Conservation (phyloP, 2,797 vertebrate species). For the Staurois parvus region DNA sequence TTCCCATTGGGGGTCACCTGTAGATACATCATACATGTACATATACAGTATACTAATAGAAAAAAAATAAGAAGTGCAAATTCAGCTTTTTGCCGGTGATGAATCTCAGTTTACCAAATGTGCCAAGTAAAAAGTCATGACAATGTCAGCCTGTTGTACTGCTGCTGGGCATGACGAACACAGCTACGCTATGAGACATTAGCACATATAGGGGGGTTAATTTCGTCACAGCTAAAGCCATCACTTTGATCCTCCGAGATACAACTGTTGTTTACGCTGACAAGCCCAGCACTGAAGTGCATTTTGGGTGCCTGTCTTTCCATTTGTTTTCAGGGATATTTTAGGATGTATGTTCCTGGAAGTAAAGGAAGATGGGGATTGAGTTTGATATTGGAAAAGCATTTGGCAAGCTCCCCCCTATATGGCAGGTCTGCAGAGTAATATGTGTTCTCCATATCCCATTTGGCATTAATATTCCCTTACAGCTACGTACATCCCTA, state of each 20-base stretch:
- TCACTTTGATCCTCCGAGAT: neutral
- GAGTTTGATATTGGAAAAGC: constrained; percentile 30
- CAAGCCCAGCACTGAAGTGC: neutral
- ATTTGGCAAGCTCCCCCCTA: constrained; percentile 20
- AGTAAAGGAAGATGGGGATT: constrained; percentile 35
- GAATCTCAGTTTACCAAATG: neutral
- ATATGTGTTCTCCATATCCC: constrained; percentile 5
- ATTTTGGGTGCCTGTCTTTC: neutral
- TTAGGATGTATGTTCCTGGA: constrained; percentile 41
- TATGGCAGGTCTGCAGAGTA: constrained; percentile 6
- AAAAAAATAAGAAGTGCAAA: constrained; percentile 52
- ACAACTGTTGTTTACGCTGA: constrained; percentile 39
- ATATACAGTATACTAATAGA: constrained; percentile 21
- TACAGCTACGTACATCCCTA: neutral
- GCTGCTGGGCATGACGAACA: neutral
- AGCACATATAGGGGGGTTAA: constrained; percentile 19
- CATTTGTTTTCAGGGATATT: constrained; percentile 36
- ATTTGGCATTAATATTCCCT: constrained; percentile 28
- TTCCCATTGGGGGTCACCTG: constrained; percentile 1
- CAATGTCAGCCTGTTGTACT: neutral
- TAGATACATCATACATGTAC: constrained; percentile 2
- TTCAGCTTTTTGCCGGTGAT: constrained; percentile 30
- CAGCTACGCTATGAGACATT: too few relatives aligned
- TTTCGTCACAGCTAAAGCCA: neutral
- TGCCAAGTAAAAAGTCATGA: neutral